phyloP scores from a whole-genome alignment of 2,113 vertebrate genomes.

The Micromys minutus region DNA sequence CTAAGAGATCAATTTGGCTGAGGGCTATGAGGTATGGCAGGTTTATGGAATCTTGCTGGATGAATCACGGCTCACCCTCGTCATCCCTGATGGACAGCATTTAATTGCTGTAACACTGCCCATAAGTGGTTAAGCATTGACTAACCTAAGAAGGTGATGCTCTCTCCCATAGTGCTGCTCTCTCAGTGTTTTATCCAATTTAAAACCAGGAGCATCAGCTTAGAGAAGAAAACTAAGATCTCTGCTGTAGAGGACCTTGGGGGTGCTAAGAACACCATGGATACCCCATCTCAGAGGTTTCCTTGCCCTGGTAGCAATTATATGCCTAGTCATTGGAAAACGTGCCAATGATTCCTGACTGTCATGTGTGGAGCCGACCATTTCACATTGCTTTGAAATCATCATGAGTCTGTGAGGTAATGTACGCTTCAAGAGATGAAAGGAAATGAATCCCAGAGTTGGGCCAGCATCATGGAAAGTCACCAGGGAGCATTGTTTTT shows the following conservation, averaged over 20 bases:
- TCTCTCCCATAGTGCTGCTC: too few relatives aligned
- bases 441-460: neutral
- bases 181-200: neutral
- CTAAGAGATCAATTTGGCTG: neutral
- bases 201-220: neutral
- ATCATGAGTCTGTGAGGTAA: conserved; percentile 7
- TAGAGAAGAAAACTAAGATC: neutral
- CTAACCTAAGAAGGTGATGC: neutral
- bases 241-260: neutral
- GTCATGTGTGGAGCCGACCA: neutral
- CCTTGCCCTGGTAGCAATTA: neutral
- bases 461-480: neutral
- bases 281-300: neutral
- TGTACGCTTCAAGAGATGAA: neutral
- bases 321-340: neutral
- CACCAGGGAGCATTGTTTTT: neutral
- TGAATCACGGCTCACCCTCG: neutral
- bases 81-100: neutral
- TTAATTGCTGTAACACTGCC: neutral
- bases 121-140: neutral
- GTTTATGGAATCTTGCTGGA: neutral
- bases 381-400: neutral
- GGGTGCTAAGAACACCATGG: neutral
- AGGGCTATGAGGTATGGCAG: neutral
- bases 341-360: neutral